A percentile compares a stretch with the other conserved stretches of the same genome.
These are phyloP conservation scores for Aethes cnicana DNA, from an alignment of 2,888 invertebrate genomes.

Conservation along the genomic window DNA sequence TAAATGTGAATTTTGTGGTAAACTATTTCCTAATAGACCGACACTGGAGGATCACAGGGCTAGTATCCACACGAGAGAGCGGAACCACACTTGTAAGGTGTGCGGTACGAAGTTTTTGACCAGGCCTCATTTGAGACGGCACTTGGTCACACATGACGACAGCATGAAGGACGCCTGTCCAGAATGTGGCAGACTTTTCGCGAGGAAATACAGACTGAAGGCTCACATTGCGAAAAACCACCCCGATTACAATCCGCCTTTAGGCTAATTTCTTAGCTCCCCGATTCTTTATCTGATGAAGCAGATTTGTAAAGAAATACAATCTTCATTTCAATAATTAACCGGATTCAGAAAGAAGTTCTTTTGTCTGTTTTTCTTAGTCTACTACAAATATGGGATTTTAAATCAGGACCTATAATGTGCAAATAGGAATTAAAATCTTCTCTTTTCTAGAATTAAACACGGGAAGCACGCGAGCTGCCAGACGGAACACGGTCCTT, in stretches of 20 bases:
- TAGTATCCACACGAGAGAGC: neutral
- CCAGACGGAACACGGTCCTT: constrained; percentile 15
- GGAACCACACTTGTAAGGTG: neutral
- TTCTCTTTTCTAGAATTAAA: constrained; percentile 30
- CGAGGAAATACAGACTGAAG: constrained; percentile 2
- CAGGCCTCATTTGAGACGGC: neutral
- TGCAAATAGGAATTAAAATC: constrained; percentile 25
- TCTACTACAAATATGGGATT: too few species aligned
- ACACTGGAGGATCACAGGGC: neutral
- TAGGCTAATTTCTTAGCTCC: too few species aligned
- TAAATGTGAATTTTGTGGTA: neutral
- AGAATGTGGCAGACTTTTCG: constrained; percentile 7
- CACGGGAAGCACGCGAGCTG: constrained; percentile 8
- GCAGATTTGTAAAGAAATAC: too few species aligned
- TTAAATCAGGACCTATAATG: too few species aligned
- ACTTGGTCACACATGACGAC: neutral
- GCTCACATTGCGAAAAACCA: constrained; percentile 6
- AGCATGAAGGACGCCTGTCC: constrained; percentile 7
- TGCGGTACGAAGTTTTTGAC: neutral
- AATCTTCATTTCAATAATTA: too few species aligned
- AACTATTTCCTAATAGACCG: neutral
- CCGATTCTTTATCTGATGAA: too few species aligned
- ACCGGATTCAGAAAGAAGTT: too few species aligned
- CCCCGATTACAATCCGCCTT: neutral
- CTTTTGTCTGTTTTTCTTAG: too few species aligned